A percentile compares a stretch with the other conserved stretches of the same genome.
phyloP scores from a whole-genome alignment of 2,797 vertebrate genomes.

The Syndactyla subalaris region DNA sequence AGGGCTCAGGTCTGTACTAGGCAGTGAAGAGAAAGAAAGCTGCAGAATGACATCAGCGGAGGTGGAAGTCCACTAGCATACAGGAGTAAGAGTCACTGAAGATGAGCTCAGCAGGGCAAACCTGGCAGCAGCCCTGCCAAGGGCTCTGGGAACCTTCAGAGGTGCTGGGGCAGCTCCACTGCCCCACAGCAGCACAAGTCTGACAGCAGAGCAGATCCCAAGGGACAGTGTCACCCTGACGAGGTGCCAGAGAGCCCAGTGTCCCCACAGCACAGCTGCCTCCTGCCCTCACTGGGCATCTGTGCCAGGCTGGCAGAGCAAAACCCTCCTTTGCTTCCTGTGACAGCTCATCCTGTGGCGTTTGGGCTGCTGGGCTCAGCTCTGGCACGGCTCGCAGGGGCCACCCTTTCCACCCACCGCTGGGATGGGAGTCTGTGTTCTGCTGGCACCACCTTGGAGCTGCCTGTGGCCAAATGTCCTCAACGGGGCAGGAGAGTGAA shows the following conservation, averaged over 20 bases:
- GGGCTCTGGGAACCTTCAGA: not conserved
- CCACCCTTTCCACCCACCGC: not conserved
- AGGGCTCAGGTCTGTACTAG: rapidly evolving
- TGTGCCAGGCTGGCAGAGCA: not conserved
- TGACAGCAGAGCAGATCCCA: not conserved
- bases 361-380: not conserved
- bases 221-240: not conserved
- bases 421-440: rapidly evolving
- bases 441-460: not conserved
- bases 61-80: not conserved
- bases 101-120: not conserved
- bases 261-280: not conserved
- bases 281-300: rapidly evolving
- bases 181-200: not conserved
- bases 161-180: too few species aligned
- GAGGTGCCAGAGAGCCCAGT: not conserved
- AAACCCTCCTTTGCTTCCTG: not conserved
- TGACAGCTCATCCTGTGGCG: rapidly evolving
- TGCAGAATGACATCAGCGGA: not conserved
- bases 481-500: not conserved
- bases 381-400: rapidly evolving
- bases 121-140: not conserved
- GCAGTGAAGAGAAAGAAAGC: not conserved
- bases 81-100: too few species aligned
- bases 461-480: not conserved